phyloP scores from a whole-genome alignment of 2,888 invertebrate species.

The Mythimna pallens region DNA sequence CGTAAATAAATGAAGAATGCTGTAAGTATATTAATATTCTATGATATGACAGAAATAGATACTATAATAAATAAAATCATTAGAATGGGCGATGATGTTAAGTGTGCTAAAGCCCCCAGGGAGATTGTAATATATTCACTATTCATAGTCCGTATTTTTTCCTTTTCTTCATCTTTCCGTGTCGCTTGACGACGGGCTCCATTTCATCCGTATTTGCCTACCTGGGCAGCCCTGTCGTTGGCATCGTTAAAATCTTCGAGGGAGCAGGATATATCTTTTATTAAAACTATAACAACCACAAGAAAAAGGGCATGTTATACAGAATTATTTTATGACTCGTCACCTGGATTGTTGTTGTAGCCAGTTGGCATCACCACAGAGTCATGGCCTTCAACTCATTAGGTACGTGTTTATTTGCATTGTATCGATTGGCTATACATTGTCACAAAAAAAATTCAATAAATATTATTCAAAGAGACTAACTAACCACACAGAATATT shows the following conservation, averaged over 20 bases:
- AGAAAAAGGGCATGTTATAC: background rate
- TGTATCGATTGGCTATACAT: constrained; percentile 27
- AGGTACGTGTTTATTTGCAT: constrained; percentile 36
- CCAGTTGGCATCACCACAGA: constrained; percentile 38
- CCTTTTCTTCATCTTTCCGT: background rate
- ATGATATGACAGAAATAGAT: background rate
- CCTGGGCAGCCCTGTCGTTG: background rate
- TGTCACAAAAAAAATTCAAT: constrained; percentile 39
- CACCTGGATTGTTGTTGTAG: constrained; percentile 12
- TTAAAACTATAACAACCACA: background rate
- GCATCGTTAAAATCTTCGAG: background rate
- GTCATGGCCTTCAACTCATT: constrained; percentile 51
- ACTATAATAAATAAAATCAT: background rate
- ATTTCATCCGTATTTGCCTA: background rate
- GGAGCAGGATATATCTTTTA: background rate
- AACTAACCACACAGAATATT: constrained; percentile 36
- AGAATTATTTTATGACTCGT: constrained; percentile 8
- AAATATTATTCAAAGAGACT: constrained; percentile 27
- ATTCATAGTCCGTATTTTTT: background rate
- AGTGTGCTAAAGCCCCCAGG: background rate
- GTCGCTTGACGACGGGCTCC: background rate
- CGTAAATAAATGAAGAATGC: constrained; percentile 49
- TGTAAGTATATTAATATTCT: constrained; percentile 52
- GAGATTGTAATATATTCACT: background rate
- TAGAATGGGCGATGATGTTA: background rate